phyloP scores from a whole-genome alignment of 2,888 invertebrate species.

The Rhagium mordax region DNA sequence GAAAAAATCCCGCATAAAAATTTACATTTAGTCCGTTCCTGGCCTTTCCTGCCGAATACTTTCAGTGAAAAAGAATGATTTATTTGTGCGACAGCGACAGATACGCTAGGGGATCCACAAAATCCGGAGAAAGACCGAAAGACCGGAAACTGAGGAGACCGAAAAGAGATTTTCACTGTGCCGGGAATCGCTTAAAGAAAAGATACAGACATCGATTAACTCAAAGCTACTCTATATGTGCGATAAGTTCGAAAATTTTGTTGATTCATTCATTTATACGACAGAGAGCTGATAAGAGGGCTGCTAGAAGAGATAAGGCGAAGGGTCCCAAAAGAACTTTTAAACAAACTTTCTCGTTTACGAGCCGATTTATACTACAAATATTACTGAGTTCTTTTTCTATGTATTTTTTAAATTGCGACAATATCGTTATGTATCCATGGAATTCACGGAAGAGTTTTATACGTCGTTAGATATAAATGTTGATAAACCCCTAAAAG shows the following conservation, averaged over 20 bases:
- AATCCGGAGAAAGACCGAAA: conserved; percentile 53
- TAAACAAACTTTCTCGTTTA: conserved; percentile 16
- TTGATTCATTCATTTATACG: conserved; percentile 61
- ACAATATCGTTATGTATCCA: conserved; percentile 9
- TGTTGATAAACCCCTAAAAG: conserved; percentile 31
- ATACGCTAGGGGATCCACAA: conserved; percentile 54
- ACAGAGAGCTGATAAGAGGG: conserved; percentile 52
- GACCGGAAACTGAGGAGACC: conserved; percentile 56
- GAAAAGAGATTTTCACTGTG: conserved; percentile 49
- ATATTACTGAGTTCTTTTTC: not conserved
- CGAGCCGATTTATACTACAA: conserved; percentile 11
- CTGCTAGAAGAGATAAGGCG: conserved; percentile 28
- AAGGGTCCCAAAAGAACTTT: conserved; percentile 45
- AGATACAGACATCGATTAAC: conserved; percentile 55
- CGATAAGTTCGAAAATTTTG: conserved; percentile 53
- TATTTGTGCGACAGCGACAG: conserved; percentile 57
- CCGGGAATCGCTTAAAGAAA: conserved; percentile 26
- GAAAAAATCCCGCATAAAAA: not conserved
- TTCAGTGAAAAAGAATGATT: conserved; percentile 58
- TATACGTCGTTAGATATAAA: not conserved
- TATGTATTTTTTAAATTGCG: conserved; percentile 16
- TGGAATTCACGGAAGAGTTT: conserved; percentile 1
- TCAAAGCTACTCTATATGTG: conserved; percentile 51
- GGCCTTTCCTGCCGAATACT: conserved; percentile 56
- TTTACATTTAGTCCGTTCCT: conserved; percentile 44